Percentiles rank a stretch among this genome's conserved stretches.
These are phyloP conservation scores for Gonioctena quinquepunctata DNA, from an alignment of 1,140 invertebrate genomes.

Conservation along the genomic window DNA sequence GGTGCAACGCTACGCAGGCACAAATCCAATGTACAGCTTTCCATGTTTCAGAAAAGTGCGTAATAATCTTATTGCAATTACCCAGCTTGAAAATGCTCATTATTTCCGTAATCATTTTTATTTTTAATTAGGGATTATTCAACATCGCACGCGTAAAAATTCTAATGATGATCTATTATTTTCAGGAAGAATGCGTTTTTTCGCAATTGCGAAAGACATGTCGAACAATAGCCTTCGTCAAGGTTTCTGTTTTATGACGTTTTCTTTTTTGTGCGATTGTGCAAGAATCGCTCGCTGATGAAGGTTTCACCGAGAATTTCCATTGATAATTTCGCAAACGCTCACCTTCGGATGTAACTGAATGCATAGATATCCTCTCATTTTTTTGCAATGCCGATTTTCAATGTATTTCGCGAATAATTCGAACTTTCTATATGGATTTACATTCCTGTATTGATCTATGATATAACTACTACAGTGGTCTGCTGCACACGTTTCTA, in stretches of 20 bases:
- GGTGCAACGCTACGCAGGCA: too few relatives aligned
- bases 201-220: background rate
- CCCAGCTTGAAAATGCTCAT: too few relatives aligned
- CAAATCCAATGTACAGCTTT: too few relatives aligned
- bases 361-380: background rate
- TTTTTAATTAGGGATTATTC: background rate
- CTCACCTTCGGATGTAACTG: background rate
- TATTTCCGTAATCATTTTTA: background rate
- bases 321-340: background rate
- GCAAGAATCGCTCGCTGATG: background rate
- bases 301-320: background rate
- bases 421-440: background rate
- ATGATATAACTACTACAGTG: too few relatives aligned
- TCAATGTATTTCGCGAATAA: background rate
- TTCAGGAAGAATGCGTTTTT: background rate
- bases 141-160: background rate
- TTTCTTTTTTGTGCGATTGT: background rate
- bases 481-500: background rate
- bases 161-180: background rate
- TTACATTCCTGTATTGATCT: too few relatives aligned
- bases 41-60: too few relatives aligned
- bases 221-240: background rate
- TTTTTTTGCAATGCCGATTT: too few relatives aligned
- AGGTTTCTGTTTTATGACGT: background rate
- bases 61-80: too few relatives aligned